Base-by-base conservation (phyloP, 1,140 invertebrate genomes). In the Vanessa atalanta region DNA sequence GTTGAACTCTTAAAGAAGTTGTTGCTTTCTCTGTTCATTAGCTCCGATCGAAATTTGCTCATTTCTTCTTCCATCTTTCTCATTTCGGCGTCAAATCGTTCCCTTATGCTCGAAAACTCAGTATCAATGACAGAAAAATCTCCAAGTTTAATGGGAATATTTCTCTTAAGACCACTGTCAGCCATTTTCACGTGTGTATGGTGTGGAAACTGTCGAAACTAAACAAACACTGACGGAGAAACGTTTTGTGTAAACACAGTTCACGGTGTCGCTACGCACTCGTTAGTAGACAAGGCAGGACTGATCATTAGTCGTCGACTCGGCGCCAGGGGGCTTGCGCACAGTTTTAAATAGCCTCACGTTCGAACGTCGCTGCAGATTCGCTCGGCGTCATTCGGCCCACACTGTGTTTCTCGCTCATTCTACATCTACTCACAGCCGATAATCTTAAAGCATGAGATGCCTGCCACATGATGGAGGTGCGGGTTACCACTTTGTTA, bases 31-130 rank as follows among this genome's bases (percentile, higher is more conserved):
- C 97, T 95, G 90, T 98, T 98, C 95, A 98, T 97, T 66, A 99
- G 94, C 91, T 99, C 98, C 73, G 96, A 96, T 77, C 98, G 95
- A 94, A 99, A 98, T 93, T 97, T 97, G 88, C 97, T 96, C 98
- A 99, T 99, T 94, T 99, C 98, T 80, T 99, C 98, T 94, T 99
- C 98, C 97, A 99, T 99, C 93, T 98, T 97, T 82, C 96, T 95
- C 98, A 99, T 99, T 95, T 99, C 98, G 68, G 95, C 96, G 90
- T 99, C 98, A 91, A 99, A 99, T 75, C 97, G 95, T 89, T 99
- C 98, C 76, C 98, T 95, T 89, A 99, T 99, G 90, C 96, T 98
- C 84, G 97, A 97, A 94, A 99, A 99, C 94, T 99, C 98, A 65
- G 96, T 97, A 93, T 99, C 98, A 91, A 99, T 97, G 79, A 99